These are phyloP conservation scores for Eremophila alpestris DNA, from an alignment of 2,797 vertebrate species.

Conservation along the genomic window DNA sequence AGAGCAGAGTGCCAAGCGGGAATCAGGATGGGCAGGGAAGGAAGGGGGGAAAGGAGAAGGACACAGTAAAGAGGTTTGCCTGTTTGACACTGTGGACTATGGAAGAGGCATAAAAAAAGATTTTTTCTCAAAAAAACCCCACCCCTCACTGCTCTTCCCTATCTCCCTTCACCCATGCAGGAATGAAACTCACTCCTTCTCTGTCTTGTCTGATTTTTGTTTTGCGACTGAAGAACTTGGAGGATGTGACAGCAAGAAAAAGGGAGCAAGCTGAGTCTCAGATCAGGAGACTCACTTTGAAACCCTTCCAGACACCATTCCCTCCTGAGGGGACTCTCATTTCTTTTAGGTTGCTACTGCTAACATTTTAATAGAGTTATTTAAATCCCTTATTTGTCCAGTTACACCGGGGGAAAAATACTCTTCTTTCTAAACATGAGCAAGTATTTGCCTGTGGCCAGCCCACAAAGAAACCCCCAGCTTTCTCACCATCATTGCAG, in stretches of 20 bases:
- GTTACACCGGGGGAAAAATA: background rate
- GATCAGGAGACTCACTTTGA: background rate
- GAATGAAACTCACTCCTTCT: background rate
- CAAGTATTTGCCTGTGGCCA: background rate
- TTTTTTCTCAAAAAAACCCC: rapidly evolving
- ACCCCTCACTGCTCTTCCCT: background rate
- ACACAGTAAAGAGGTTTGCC: background rate
- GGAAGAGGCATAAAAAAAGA: background rate
- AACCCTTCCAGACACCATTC: background rate
- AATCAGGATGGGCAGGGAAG: background rate
- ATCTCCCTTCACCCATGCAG: background rate
- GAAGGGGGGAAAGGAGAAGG: background rate
- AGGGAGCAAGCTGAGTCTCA: background rate
- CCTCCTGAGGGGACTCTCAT: background rate
- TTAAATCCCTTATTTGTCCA: background rate
- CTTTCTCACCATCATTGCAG: background rate
- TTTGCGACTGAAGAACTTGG: background rate
- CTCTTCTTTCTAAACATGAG: background rate
- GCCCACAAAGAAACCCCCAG: background rate
- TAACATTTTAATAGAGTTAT: background rate
- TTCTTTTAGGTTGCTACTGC: background rate
- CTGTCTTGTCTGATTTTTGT: background rate
- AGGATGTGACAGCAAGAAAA: background rate
- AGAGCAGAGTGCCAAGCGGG: background rate
- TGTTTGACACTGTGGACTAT: background rate